Evolutionary conservation across 2,888 invertebrate genomes (phyloP).

Genomic region (Orchestes rusci): DNA sequence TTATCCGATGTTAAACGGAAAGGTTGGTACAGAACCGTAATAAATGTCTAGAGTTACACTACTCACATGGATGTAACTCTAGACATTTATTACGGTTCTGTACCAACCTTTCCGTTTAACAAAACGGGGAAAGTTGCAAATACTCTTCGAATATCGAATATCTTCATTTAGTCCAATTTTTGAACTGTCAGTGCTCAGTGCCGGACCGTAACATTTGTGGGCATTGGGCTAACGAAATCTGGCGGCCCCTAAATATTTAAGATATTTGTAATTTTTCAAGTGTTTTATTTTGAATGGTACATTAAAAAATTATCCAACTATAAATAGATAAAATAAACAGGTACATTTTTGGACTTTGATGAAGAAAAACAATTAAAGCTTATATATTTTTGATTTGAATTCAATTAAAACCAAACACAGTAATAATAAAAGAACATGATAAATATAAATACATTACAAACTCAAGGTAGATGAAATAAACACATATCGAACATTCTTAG

Average conservation of each 20-base stretch:
- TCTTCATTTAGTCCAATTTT: too few species aligned
- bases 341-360: not conserved
- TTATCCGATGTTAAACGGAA: too few species aligned
- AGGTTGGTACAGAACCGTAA: too few species aligned
- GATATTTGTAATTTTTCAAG: not conserved
- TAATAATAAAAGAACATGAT: not conserved
- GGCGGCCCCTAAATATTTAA: not conserved
- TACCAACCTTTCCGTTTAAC: too few species aligned
- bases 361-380: not conserved
- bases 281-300: not conserved
- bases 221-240: too few species aligned
- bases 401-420: not conserved
- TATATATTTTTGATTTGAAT: not conserved
- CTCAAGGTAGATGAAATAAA: not conserved
- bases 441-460: conserved; percentile 1
- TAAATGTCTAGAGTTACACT: too few species aligned
- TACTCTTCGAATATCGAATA: too few species aligned
- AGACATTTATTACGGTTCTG: too few species aligned
- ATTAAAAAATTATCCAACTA: not conserved
- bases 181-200: too few species aligned
- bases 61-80: too few species aligned
- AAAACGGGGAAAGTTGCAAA: too few species aligned
- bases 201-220: not conserved
- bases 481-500: conserved; percentile 1
- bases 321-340: not conserved